These are phyloP conservation scores for Alauda arvensis DNA, from an alignment of 2,797 vertebrate genomes.

Conservation along the genomic window DNA sequence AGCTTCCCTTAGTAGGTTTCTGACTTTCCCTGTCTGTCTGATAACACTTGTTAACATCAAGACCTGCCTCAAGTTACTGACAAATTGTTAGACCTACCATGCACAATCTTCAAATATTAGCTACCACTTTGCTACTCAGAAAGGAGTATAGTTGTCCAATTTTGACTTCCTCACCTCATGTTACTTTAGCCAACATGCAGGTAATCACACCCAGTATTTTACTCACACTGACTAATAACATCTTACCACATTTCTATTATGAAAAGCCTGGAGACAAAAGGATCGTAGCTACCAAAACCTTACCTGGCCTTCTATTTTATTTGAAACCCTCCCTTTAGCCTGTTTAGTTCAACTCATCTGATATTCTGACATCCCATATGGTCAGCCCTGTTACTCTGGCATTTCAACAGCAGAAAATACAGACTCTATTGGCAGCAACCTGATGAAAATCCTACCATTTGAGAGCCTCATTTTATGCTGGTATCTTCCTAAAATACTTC, in stretches of 20 bases:
- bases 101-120: not conserved
- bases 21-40: not conserved
- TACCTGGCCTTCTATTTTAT: not conserved
- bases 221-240: not conserved
- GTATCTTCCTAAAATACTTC: not conserved
- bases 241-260: not conserved
- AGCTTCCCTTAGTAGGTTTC: not conserved
- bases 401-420: not conserved
- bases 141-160: not conserved
- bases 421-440: not conserved
- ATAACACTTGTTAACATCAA: not conserved
- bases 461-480: not conserved
- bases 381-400: not conserved
- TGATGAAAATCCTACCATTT: not conserved
- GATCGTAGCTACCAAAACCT: not conserved
- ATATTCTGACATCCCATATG: not conserved
- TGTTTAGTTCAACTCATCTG: fast-evolving
- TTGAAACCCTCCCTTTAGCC: not conserved
- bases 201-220: not conserved
- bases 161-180: not conserved
- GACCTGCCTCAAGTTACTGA: not conserved
- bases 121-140: not conserved
- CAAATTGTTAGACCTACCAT: not conserved
- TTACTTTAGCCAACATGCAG: not conserved
- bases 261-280: not conserved